A percentile compares a stretch with the other conserved stretches of the same genome.
phyloP scores from a whole-genome alignment of 2,113 vertebrate species.

The Entelurus aequoreus region DNA sequence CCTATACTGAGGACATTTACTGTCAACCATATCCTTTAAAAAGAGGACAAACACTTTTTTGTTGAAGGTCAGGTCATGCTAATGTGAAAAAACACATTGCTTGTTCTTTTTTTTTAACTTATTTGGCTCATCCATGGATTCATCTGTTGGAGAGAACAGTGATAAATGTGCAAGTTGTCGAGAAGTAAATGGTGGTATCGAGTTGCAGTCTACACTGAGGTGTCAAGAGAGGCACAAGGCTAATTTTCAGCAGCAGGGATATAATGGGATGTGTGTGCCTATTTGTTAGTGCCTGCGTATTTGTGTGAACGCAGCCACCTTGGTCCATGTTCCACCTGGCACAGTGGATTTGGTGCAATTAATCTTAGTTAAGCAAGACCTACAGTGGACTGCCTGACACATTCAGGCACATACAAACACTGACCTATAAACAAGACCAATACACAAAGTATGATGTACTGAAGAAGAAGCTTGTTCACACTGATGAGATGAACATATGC shows the following conservation, averaged over 20 bases:
- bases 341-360: slow-evolving; percentile 68
- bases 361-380: slow-evolving; percentile 67
- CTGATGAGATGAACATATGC: slow-evolving; percentile 52
- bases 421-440: slow-evolving; percentile 8
- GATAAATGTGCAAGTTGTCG: slow-evolving; percentile 58
- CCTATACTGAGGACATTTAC: not conserved
- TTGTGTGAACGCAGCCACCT: slow-evolving; percentile 32
- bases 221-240: slow-evolving; percentile 53
- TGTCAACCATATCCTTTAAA: slow-evolving; percentile 8
- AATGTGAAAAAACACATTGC: slow-evolving; percentile 31
- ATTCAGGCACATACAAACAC: slow-evolving; percentile 19
- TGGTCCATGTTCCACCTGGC: slow-evolving; percentile 64
- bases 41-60: slow-evolving; percentile 17
- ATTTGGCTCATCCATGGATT: slow-evolving; percentile 8
- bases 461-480: slow-evolving; percentile 27
- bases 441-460: slow-evolving; percentile 19
- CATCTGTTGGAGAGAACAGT: slow-evolving; percentile 41
- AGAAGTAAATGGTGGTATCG: slow-evolving; percentile 64
- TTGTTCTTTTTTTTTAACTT: slow-evolving; percentile 23
- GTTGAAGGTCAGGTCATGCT: slow-evolving; percentile 41
- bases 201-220: slow-evolving; percentile 50
- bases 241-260: slow-evolving; percentile 57
- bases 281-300: slow-evolving; percentile 40
- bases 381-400: slow-evolving; percentile 29
- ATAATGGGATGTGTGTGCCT: slow-evolving; percentile 56